Percentiles rank a stretch among this genome's conserved stretches.
Evolutionary conservation across 2,888 invertebrate species (phyloP).

Genomic region (Volucella inanis): DNA sequence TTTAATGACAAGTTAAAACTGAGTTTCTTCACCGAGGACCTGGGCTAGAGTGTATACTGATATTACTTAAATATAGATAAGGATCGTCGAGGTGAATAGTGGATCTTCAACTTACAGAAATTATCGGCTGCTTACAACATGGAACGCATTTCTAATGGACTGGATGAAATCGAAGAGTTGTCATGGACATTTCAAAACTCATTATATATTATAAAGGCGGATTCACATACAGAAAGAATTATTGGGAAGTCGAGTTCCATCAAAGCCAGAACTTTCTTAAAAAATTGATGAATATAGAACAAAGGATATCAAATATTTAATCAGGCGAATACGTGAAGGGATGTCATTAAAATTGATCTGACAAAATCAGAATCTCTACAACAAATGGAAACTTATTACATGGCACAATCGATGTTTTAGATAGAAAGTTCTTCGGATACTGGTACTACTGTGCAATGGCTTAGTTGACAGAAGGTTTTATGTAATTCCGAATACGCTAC

Average conservation of each 20-base stretch:
- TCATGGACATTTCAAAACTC: too few species aligned
- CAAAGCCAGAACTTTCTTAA: slow-evolving; percentile 80
- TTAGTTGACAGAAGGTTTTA: slow-evolving; percentile 6
- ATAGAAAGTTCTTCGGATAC: slow-evolving; percentile 79
- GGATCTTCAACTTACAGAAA: slow-evolving; percentile 88
- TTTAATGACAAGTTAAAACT: slow-evolving; percentile 85
- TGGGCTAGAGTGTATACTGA: slow-evolving; percentile 87
- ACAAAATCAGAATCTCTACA: slow-evolving; percentile 83
- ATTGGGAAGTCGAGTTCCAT: slow-evolving; percentile 84
- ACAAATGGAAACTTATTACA: slow-evolving; percentile 85
- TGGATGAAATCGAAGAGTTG: slow-evolving; percentile 86
- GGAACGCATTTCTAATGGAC: slow-evolving; percentile 88
- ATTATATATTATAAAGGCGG: slow-evolving; percentile 87
- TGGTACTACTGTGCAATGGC: slow-evolving; percentile 78
- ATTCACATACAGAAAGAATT: slow-evolving; percentile 86
- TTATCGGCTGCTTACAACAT: slow-evolving; percentile 89
- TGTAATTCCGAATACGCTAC: slow-evolving; percentile 85
- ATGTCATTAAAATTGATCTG: slow-evolving; percentile 79
- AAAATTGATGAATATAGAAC: slow-evolving; percentile 79
- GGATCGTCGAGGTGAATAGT: slow-evolving; percentile 87
- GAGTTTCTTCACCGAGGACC: slow-evolving; percentile 89
- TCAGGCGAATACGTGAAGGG: slow-evolving; percentile 82
- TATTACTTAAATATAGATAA: slow-evolving; percentile 86
- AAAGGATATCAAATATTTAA: slow-evolving; percentile 84
- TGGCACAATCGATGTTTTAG: slow-evolving; percentile 83